Percentiles rank a stretch among this genome's conserved stretches.
Evolutionary conservation across 2,113 vertebrate species (phyloP).

Genomic region (Poeciliopsis turrubarensis): DNA sequence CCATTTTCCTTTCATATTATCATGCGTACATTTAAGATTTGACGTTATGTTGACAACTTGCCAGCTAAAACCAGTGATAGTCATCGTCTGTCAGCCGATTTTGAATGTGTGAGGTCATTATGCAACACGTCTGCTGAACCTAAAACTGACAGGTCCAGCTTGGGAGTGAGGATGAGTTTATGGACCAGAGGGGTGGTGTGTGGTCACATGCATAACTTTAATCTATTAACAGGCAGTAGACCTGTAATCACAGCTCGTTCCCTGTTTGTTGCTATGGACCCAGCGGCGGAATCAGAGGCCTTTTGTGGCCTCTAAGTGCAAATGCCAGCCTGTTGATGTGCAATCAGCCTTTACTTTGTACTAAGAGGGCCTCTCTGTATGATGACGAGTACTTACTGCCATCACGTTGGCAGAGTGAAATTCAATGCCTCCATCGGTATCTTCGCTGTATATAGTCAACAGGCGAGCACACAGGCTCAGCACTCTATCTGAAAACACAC

Average conservation of each 20-base stretch:
- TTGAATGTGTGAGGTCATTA: no score
- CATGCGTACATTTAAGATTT: no score
- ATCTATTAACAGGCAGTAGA: slow-evolving; percentile 14
- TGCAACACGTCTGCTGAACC: no score
- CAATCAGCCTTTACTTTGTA: slow-evolving; percentile 59
- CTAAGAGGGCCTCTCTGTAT: slow-evolving; percentile 24
- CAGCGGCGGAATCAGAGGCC: slow-evolving; percentile 55
- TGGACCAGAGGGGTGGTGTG: background rate
- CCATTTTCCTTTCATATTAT: no score
- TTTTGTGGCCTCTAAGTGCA: slow-evolving; percentile 57
- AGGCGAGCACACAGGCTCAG: background rate
- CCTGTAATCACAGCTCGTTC: slow-evolving; percentile 43
- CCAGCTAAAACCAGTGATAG: no score
- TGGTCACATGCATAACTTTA: slow-evolving; percentile 2
- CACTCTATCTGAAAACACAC: background rate
- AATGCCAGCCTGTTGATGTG: slow-evolving; percentile 55
- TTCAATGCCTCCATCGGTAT: slow-evolving; percentile 37
- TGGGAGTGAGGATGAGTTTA: background rate
- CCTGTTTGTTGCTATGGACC: slow-evolving; percentile 32
- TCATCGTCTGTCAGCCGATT: no score
- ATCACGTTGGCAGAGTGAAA: slow-evolving; percentile 15
- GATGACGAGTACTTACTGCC: slow-evolving; percentile 41
- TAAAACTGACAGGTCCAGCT: background rate
- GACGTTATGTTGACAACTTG: no score
- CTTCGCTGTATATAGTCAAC: slow-evolving; percentile 45